Evolutionary conservation across 2,797 vertebrate species (phyloP).

Genomic region (Tokudaia tokunoshimensis): DNA sequence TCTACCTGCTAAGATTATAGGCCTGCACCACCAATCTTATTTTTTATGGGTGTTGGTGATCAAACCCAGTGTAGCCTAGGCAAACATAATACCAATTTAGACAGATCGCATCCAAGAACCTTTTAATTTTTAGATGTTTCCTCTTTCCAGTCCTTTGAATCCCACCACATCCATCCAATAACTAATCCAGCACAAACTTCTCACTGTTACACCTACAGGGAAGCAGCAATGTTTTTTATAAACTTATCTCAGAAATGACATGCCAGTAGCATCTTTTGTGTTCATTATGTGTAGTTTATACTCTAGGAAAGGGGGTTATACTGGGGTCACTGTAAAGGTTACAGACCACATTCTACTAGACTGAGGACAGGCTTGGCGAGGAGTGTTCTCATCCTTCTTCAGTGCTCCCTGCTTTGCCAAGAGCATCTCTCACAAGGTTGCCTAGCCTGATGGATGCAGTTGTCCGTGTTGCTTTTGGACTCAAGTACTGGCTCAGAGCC

Average conservation of each 20-base stretch:
- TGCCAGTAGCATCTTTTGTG: background rate
- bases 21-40: background rate
- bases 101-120: background rate
- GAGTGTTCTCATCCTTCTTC: background rate
- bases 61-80: background rate
- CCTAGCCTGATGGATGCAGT: slow-evolving; percentile 59
- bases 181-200: background rate
- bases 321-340: background rate
- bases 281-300: background rate
- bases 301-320: background rate
- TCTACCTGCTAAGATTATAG: background rate
- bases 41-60: background rate
- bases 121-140: background rate
- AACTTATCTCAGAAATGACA: slow-evolving; percentile 26
- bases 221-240: background rate
- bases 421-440: slow-evolving; percentile 31
- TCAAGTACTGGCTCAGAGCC: slow-evolving; percentile 51
- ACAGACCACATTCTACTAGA: background rate
- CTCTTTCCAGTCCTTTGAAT: background rate
- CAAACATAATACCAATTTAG: background rate
- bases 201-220: background rate
- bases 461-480: slow-evolving; percentile 79
- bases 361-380: background rate
- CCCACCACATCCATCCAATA: background rate
- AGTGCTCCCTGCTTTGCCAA: slow-evolving; percentile 50